Evolutionary conservation across 2,113 vertebrate species (phyloP).

Genomic region (Oreochromis aureus): DNA sequence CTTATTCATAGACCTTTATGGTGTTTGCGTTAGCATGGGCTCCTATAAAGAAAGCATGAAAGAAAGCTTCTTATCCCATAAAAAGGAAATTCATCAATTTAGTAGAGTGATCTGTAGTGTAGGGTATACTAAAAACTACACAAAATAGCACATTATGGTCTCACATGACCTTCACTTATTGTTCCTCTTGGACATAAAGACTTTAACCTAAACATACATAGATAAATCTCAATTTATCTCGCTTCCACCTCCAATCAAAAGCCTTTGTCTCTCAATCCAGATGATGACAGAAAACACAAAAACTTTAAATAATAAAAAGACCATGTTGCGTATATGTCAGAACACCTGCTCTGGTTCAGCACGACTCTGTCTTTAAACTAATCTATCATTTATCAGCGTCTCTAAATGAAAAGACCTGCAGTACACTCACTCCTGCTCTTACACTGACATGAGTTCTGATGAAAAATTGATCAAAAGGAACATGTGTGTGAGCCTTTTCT

Average conservation of each 20-base stretch:
- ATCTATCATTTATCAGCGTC: constrained; percentile 35
- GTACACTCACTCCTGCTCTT: neutral
- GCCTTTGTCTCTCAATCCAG: neutral
- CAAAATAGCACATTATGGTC: neutral
- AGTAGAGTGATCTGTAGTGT: neutral
- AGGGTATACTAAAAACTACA: neutral
- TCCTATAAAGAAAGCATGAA: neutral
- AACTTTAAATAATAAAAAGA: constrained; percentile 4
- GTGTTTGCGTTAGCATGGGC: neutral
- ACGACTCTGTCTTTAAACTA: neutral
- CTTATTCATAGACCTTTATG: neutral
- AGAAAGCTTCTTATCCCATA: neutral
- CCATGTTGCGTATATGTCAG: neutral
- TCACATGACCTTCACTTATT: neutral
- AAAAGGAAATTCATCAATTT: neutral
- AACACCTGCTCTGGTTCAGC: constrained; percentile 14
- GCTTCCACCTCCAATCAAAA: neutral
- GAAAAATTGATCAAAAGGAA: constrained; percentile 38
- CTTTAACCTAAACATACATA: neutral
- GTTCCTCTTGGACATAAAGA: neutral
- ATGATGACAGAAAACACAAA: neutral
- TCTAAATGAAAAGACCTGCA: neutral
- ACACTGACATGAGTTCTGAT: constrained; percentile 14
- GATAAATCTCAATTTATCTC: neutral
- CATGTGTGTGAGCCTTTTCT: neutral